Evolutionary conservation across 2,888 invertebrate species (phyloP), one percentile per base, ranked within the genome.

Genomic region (Neelides folsomi): DNA sequence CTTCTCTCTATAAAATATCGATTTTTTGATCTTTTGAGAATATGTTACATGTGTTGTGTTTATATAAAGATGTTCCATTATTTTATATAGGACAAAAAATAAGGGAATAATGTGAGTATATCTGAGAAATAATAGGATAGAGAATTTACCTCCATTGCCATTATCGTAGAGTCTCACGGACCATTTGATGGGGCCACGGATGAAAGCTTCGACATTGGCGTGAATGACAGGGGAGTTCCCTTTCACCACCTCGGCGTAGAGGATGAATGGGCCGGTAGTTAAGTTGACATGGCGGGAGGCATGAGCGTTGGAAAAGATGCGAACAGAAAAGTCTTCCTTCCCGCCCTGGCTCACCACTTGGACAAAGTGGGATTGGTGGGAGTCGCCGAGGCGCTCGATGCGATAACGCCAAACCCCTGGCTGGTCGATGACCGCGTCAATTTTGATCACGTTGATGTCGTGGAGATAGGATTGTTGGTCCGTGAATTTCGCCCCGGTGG

Each of bases 291-390:
- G 49, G 8, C 64, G 62, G 9, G 64, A 57, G 12, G 61, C 64
- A 18, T 66, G 62, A 9, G 54, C 65, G 49, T 67, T 68, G 2
- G 74, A 73, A 73, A 76, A 76, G 16, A 77, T 72, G 8, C 71
- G 69, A 5, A 59, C 59, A 7, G 53, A 50, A 7, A 64, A 45
- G 42, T 60, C 62, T 10, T 64, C 60, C 68, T 63, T 1, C 76
- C 71, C 7, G 1, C 77, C 77, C 1, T 76, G 76, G 1, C 78
- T 77, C 62, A 75, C 72, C 1, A 79, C 77, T 70, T 79, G 77
- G 1, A 79, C 72, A 63, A 75, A 77, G 66, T 79, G 77, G 0
- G 78, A 76, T 64, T 64, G 64, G 55, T 62, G 63, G 52, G 58
- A 58, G 43, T 63, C 64, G n/a, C 62, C 63, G 37, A 64, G 52